Percentiles rank a stretch among this genome's conserved stretches.
phyloP scores from a whole-genome alignment of 2,797 vertebrate genomes.

The Lacerta viridis region DNA sequence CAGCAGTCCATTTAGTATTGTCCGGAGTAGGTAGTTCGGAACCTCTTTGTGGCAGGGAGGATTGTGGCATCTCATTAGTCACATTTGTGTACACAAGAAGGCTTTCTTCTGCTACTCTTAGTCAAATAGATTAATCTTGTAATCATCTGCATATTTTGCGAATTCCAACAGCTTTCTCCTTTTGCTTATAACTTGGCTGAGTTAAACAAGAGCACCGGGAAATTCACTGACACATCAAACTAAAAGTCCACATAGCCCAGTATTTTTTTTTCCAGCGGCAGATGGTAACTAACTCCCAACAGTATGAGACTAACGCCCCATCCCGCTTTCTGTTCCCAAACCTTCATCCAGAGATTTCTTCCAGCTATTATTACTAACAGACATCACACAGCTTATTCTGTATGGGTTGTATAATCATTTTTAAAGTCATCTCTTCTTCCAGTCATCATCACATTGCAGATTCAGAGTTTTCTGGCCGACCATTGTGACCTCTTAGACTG shows the following conservation, averaged over 20 bases:
- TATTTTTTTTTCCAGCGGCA: background rate
- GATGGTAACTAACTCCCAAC: background rate
- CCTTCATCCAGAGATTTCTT: background rate
- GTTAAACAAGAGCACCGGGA: background rate
- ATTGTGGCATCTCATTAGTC: conserved; percentile 33
- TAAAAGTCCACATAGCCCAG: background rate
- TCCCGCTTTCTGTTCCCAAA: background rate
- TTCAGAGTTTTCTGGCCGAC: background rate
- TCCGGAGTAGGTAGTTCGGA: conserved; percentile 40
- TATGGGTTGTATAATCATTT: background rate
- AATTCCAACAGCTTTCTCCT: background rate
- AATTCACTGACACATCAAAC: background rate
- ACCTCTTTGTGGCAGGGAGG: conserved; percentile 14
- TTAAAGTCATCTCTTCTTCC: background rate
- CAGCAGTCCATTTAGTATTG: conserved; percentile 50
- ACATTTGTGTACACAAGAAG: conserved; percentile 24
- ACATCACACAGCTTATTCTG: background rate
- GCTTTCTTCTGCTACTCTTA: conserved; percentile 8
- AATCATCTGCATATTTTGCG: conserved; percentile 52
- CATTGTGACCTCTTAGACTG: background rate
- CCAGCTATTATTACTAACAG: background rate
- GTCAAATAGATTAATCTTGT: conserved; percentile 30
- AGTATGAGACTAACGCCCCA: background rate
- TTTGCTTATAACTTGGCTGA: conserved; percentile 5
- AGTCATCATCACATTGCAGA: background rate